Evolutionary conservation across 2,113 vertebrate genomes (phyloP).

Genomic region (Motacilla alba): DNA sequence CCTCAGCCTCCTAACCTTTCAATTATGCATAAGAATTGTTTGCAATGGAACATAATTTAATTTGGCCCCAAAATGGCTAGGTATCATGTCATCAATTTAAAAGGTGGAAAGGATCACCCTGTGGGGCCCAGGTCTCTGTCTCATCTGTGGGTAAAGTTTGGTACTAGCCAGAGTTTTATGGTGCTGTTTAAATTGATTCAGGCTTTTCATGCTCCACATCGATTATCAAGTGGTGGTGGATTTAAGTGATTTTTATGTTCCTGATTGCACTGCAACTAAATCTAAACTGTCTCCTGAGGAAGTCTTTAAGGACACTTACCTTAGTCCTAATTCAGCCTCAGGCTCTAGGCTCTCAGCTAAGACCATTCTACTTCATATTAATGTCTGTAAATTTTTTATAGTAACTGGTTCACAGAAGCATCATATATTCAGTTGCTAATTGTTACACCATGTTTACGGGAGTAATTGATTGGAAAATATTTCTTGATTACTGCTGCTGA

Average conservation of each 20-base stretch:
- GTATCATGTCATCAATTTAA: background rate
- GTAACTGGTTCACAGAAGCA: background rate
- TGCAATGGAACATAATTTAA: background rate
- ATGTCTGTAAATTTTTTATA: background rate
- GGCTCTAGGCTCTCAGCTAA: background rate
- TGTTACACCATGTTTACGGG: background rate
- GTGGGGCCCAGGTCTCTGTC: background rate
- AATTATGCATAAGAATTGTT: background rate
- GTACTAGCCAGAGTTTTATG: background rate
- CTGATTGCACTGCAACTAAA: background rate
- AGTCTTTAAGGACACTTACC: background rate
- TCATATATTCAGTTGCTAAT: background rate
- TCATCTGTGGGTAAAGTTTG: background rate
- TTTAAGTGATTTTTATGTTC: background rate
- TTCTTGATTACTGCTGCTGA: background rate
- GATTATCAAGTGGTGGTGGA: background rate
- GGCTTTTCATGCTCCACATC: background rate
- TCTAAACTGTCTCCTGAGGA: background rate
- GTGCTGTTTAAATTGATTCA: background rate
- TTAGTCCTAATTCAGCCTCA: background rate
- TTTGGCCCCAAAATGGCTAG: background rate
- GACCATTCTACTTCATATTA: background rate
- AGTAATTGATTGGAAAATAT: conserved; percentile 39
- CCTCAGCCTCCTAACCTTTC: background rate
- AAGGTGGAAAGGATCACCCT: background rate